Base-by-base conservation (phyloP, 2,888 invertebrate genomes). In the Drosophila mettleri region DNA sequence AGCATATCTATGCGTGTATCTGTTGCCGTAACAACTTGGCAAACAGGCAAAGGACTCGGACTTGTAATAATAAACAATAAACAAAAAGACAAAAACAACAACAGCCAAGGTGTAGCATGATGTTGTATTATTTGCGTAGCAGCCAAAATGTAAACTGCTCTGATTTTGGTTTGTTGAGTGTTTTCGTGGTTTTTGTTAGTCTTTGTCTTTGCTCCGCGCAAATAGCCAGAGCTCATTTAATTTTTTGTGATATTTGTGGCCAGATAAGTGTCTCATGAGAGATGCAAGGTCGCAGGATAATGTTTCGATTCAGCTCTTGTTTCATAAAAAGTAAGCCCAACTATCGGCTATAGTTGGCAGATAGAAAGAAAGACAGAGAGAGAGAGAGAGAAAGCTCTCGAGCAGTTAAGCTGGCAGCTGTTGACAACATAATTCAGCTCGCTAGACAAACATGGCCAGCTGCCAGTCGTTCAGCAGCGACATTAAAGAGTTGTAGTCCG, bases 361-460 rank as follows among this genome's bases (percentile, higher is more conserved):
- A 22, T 22, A 43, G 1, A n/a, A n/a, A n/a, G n/a, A 5, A 5
- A 24, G 3, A 4, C 3, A 24, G 24, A 24, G 24, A 24, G 24
- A 24, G 24, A 6, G 43, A 16, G 27, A 12, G 39, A 34, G 20
- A 75, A 71, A 74, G 69, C 78, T 74, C 63, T 51, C 53, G 55
- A 61, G 60, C 71, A 61, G 51, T 31, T 18, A 31, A 33, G 41
- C 60, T 69, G 68, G 38, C 90, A 90, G 91, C 90, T 90, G 90
- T 72, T 89, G 86, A 80, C 89, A 88, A 88, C 90, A 90, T 91
- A 91, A 91, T 89, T 90, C 88, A 89, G 78, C 62, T 36, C 38
- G 54, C 49, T 51, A 70, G 72, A 72, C 75, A 72, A 69, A 66
- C 64, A 74, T 64, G 68, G 63, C 64, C 66, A 73, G 74, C 76